These are phyloP conservation scores for Trachops cirrhosus DNA, from an alignment of 2,797 vertebrate species.

Conservation along the genomic window DNA sequence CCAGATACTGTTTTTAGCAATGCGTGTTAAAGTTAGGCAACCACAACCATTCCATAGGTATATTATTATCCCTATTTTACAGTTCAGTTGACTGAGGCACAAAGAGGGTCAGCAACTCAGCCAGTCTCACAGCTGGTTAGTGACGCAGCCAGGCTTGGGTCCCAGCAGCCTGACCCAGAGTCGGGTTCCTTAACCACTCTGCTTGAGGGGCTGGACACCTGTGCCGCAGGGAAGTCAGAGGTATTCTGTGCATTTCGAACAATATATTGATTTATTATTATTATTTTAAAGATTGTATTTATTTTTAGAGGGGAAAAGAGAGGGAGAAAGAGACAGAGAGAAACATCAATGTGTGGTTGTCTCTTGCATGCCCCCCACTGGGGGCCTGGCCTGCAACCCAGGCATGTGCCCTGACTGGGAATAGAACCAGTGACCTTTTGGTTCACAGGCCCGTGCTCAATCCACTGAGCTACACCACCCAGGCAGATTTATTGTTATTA, in stretches of 20 bases:
- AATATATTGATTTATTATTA: neutral
- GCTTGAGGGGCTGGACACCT: neutral
- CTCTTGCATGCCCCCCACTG: too few relatives aligned
- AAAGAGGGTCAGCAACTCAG: neutral
- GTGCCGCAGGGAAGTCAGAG: fast-evolving
- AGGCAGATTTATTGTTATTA: too few relatives aligned
- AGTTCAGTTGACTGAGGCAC: neutral
- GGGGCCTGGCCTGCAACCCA: too few relatives aligned
- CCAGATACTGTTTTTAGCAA: neutral
- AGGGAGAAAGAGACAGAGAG: too few relatives aligned
- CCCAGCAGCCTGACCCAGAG: neutral
- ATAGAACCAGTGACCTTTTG: too few relatives aligned
- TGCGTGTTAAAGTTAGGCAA: neutral
- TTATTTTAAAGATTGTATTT: too few relatives aligned
- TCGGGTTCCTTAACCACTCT: neutral
- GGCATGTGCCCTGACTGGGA: too few relatives aligned
- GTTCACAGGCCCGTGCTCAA: too few relatives aligned
- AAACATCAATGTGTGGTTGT: too few relatives aligned
- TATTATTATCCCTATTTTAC: neutral
- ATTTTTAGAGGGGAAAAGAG: too few relatives aligned
- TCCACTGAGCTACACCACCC: too few relatives aligned
- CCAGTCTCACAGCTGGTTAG: neutral
- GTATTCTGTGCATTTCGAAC: neutral
- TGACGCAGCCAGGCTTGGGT: too few relatives aligned
- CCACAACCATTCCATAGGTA: neutral